These are phyloP conservation scores for Calonectris borealis DNA, from an alignment of 2,113 vertebrate genomes.

Conservation along the genomic window DNA sequence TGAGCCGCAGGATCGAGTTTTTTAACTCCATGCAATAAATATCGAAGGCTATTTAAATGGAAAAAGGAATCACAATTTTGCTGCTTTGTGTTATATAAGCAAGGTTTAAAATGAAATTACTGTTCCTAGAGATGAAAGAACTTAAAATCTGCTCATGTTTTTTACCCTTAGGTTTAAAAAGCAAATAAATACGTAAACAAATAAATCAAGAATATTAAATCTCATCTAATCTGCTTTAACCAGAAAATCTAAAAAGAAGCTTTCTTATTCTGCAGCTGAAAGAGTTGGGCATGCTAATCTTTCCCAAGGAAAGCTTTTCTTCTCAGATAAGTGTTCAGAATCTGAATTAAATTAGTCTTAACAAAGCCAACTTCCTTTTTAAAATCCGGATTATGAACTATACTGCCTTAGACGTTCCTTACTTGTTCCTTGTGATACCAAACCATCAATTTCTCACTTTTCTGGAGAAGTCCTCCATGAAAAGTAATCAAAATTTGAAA, in stretches of 20 bases:
- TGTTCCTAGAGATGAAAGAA: constrained; percentile 46
- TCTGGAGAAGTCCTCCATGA: background rate
- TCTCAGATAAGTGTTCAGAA: background rate
- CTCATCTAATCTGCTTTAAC: constrained; percentile 52
- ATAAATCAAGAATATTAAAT: constrained; percentile 65
- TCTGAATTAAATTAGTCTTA: background rate
- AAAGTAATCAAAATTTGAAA: rapidly evolving
- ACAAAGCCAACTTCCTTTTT: background rate
- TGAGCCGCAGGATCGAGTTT: background rate
- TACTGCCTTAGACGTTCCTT: background rate
- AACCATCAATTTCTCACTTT: background rate
- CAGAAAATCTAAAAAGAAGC: background rate
- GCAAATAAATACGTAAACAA: constrained; percentile 56
- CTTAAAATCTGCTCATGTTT: constrained; percentile 7
- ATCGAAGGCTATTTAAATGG: background rate
- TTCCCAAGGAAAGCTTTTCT: background rate
- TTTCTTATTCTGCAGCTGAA: constrained; percentile 16
- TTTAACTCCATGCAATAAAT: background rate
- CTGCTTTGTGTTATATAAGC: constrained; percentile 22
- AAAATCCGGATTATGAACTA: background rate
- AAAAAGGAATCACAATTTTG: background rate
- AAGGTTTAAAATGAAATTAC: constrained; percentile 38
- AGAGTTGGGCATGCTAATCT: rapidly evolving
- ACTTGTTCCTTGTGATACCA: background rate
- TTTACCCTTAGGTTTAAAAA: constrained; percentile 57